A percentile compares a stretch with the other conserved stretches of the same genome.
phyloP scores from a whole-genome alignment of 2,888 invertebrate species.

The Dastarcus helophoroides region DNA sequence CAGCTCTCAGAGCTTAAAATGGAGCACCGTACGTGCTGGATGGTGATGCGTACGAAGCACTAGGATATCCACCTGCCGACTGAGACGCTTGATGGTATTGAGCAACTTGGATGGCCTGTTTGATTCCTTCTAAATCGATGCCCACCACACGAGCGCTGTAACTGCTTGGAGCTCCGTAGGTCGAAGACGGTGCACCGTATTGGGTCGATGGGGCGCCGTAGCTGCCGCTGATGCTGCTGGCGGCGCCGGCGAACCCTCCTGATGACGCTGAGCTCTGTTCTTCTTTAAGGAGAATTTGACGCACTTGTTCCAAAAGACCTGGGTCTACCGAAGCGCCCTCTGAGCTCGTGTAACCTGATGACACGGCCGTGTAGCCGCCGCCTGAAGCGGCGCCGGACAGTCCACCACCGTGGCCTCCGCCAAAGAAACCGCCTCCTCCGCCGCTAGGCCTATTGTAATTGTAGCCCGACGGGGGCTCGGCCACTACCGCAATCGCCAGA shows the following conservation, averaged over 20 bases:
- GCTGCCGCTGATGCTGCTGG: conserved; percentile 40
- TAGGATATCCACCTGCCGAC: conserved; percentile 39
- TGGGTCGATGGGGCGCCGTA: conserved; percentile 49
- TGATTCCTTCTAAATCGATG: conserved; percentile 74
- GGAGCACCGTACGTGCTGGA: conserved; percentile 41
- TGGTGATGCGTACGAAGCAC: too few relatives aligned
- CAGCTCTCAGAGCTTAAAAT: conserved; percentile 23
- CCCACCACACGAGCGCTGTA: conserved; percentile 59
- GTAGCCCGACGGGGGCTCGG: conserved; percentile 67
- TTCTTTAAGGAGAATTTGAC: conserved; percentile 74
- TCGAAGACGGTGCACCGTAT: conserved; percentile 57
- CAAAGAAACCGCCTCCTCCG: conserved; percentile 30
- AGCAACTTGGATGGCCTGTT: conserved; percentile 79
- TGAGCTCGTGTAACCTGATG: conserved; percentile 67
- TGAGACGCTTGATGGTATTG: conserved; percentile 63
- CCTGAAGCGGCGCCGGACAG: conserved; percentile 44
- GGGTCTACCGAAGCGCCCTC: conserved; percentile 76
- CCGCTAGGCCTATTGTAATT: conserved; percentile 59
- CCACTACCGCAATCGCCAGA: conserved; percentile 61
- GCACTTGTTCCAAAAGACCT: conserved; percentile 70
- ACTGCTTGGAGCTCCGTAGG: conserved; percentile 51
- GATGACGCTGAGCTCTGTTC: conserved; percentile 52
- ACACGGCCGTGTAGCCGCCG: conserved; percentile 64
- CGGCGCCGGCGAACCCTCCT: conserved; percentile 39
- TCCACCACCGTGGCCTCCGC: conserved; percentile 27